A percentile compares a stretch with the other conserved stretches of the same genome.
These are phyloP conservation scores for Cryptoblepharus egeriae DNA, from an alignment of 2,797 vertebrate species.

Conservation along the genomic window DNA sequence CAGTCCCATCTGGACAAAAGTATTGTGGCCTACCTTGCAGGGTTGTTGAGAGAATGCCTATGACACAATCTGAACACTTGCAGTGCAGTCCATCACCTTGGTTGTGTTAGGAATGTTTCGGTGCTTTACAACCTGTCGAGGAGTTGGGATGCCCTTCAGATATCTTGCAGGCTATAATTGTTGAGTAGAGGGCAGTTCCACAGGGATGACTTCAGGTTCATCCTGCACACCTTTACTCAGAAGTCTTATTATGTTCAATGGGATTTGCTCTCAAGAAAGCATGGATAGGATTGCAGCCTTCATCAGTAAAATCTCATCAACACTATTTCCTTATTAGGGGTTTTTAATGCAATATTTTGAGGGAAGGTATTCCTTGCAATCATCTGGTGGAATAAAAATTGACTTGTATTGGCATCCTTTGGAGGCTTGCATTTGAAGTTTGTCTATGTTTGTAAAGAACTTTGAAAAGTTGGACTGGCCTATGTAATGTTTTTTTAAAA, in stretches of 20 bases:
- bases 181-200: no score
- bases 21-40: no score
- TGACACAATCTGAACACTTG: no score
- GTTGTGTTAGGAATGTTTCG: not conserved
- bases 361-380: no score
- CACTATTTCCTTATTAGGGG: not conserved
- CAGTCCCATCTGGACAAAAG: not conserved
- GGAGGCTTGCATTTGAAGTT: not conserved
- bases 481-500: not conserved
- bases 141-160: not conserved
- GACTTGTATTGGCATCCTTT: not conserved
- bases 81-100: not conserved
- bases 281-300: no score
- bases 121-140: no score
- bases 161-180: not conserved
- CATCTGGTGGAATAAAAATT: no score
- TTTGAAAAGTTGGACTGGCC: not conserved
- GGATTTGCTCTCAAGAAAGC: no score
- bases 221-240: no score
- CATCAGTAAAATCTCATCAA: not conserved
- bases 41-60: not conserved
- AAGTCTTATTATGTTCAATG: no score
- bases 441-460: not conserved
- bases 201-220: no score
- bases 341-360: not conserved